Evolutionary conservation across 2,113 vertebrate genomes (phyloP).

Genomic region (Charina bottae): DNA sequence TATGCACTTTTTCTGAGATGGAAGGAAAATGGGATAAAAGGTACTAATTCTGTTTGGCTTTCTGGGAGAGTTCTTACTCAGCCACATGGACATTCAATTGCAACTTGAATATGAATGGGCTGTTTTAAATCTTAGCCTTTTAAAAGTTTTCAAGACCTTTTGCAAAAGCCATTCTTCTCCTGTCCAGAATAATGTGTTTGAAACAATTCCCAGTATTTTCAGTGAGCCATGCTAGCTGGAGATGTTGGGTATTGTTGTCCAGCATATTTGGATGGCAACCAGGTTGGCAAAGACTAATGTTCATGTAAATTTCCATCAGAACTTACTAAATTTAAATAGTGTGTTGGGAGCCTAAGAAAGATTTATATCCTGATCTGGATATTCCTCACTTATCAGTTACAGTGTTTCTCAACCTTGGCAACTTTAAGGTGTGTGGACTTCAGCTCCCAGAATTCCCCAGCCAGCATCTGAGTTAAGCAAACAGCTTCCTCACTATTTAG

Average conservation of each 20-base stretch:
- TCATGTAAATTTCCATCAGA: neutral
- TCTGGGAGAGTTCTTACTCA: neutral
- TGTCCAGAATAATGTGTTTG: neutral
- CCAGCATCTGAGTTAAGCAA: neutral
- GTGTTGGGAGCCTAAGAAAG: neutral
- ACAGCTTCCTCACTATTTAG: neutral
- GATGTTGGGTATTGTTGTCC: neutral
- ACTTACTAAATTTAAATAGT: neutral
- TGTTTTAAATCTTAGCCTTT: neutral
- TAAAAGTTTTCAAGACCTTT: neutral
- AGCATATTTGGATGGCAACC: neutral
- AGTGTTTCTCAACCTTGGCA: no score
- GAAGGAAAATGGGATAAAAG: neutral
- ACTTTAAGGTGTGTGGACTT: no score
- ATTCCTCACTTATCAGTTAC: neutral
- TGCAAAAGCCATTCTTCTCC: no score
- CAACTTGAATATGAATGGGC: neutral
- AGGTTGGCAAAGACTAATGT: neutral
- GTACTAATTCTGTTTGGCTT: no score
- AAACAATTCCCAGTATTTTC: neutral
- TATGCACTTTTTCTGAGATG: neutral
- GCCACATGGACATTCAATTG: neutral
- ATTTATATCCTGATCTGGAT: neutral
- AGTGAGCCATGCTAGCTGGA: neutral
- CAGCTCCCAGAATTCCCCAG: no score